Base-by-base conservation (phyloP, 2,797 vertebrate species). In the Poeciliopsis turneri region DNA sequence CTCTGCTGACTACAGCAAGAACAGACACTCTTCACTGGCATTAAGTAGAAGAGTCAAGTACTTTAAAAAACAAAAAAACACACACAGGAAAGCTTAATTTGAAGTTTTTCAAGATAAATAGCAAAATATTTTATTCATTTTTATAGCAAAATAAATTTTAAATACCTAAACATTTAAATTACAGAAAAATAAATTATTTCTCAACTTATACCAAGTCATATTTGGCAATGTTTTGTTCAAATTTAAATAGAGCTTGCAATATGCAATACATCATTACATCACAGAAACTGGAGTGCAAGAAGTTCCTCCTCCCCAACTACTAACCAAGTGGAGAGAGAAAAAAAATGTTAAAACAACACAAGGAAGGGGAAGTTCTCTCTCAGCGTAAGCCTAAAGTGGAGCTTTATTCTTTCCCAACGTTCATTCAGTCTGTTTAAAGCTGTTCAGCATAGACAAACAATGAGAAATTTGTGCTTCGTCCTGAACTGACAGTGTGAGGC, bases 1-100 rank as follows among this genome's bases (percentile, higher is more conserved):
- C 49, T 80, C 59, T 84, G 86, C 83, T 82, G 82, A 89, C 71
- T 72, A 75, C 83, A 87, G 79, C 82, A 77, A 47, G 20, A 82
- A 41, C 5, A 79, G 46, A 80, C 23, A 78, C 28, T 28, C 36
- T 57, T 59, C 36, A 43, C 71, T 55, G 71, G 18, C 76, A 41
- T 47, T 77, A 46, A 76, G 28, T 15, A 25, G 74, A 83, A 80
- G 5, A 81, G 46, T 28, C 39, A 47, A 80, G 53, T 7, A 47
- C 80, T 71, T 3, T 12, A 9, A 55, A 78, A 20, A 70, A n/a
- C 61, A 33, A 33, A 64, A 4, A 33, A 2, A 61, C 36, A 39
- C 13, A 61, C 36, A 18, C 15, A 39, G 45, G 46, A 72, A 55
- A 16, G 23, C 15, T 46, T 7, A n/a, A 51, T 68, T 39, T 41